Conservation (phyloP, 2,888 invertebrate species). For the Selenia dentaria region DNA sequence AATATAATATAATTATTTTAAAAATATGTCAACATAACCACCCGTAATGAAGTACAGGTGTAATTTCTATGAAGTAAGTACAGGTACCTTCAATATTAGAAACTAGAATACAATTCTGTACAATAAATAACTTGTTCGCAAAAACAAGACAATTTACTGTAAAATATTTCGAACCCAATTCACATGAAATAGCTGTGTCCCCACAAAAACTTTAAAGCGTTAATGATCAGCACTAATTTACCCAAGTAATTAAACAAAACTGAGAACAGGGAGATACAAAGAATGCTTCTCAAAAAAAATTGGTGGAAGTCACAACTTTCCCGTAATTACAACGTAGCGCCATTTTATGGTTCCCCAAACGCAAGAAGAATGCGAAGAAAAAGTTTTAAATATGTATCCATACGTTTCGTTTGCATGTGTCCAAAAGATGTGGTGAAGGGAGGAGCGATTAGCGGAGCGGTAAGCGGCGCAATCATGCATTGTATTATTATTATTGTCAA, state of each 20-base stretch:
- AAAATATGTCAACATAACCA: no score
- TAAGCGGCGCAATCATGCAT: background rate
- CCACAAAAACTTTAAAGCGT: slow-evolving; percentile 17
- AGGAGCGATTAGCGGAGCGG: slow-evolving; percentile 24
- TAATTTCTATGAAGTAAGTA: no score
- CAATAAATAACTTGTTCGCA: no score
- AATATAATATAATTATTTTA: no score
- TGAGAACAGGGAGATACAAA: slow-evolving; percentile 18
- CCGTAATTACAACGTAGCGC: slow-evolving; percentile 39
- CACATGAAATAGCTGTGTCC: no score
- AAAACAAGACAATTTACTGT: no score
- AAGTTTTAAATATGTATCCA: slow-evolving; percentile 33
- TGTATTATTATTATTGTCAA: no score
- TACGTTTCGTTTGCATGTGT: slow-evolving; percentile 22
- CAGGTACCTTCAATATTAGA: no score
- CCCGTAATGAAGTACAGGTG: no score
- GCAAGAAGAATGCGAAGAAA: slow-evolving; percentile 34
- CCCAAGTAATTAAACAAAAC: slow-evolving; percentile 32
- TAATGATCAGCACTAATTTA: slow-evolving; percentile 32
- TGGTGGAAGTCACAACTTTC: slow-evolving; percentile 43
- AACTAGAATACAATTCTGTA: no score
- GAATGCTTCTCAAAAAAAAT: slow-evolving; percentile 33
- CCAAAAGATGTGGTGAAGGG: slow-evolving; percentile 6
- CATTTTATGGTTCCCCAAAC: slow-evolving; percentile 37
- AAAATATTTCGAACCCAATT: no score